These are phyloP conservation scores for Tribolium madens DNA, from an alignment of 1,140 invertebrate species.

Conservation along the genomic window DNA sequence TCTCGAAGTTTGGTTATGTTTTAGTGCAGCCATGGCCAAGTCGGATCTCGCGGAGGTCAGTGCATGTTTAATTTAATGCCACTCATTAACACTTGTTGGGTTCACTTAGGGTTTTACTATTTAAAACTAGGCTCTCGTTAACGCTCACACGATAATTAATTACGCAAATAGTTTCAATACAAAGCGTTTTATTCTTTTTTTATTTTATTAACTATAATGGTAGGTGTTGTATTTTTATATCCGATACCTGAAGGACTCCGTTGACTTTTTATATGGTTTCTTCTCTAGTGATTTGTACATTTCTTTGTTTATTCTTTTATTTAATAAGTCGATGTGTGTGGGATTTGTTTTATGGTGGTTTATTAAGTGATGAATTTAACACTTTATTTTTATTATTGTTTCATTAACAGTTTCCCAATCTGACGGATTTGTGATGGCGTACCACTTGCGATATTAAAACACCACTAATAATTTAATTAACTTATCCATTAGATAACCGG, in stretches of 20 bases:
- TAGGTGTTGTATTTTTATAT: constrained; percentile 50
- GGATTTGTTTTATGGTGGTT: constrained; percentile 41
- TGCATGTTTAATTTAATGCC: constrained; percentile 40
- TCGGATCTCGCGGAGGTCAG: constrained; percentile 36
- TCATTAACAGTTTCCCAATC: constrained; percentile 40
- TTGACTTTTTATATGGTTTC: constrained; percentile 45
- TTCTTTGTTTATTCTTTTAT: constrained; percentile 43
- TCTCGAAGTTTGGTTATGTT: neutral
- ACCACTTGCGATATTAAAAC: constrained; percentile 24
- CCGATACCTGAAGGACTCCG: constrained; percentile 43
- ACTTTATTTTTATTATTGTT: constrained; percentile 46
- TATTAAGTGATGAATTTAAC: constrained; percentile 45
- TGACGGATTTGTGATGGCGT: constrained; percentile 4
- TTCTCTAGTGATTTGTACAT: constrained; percentile 48
- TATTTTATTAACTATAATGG: constrained; percentile 56
- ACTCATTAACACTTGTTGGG: constrained; percentile 47
- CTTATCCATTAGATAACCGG: constrained; percentile 1
- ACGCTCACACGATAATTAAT: constrained; percentile 48
- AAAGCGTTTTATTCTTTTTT: constrained; percentile 56
- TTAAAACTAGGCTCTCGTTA: constrained; percentile 58
- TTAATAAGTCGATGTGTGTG: constrained; percentile 45
- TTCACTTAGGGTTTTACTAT: constrained; percentile 46
- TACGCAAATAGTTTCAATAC: constrained; percentile 49
- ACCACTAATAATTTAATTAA: constrained; percentile 16
- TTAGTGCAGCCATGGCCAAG: constrained; percentile 32